Percentiles rank a stretch among this genome's conserved stretches.
Conservation (phyloP, 2,888 invertebrate genomes). For the Meandrusa payeni region DNA sequence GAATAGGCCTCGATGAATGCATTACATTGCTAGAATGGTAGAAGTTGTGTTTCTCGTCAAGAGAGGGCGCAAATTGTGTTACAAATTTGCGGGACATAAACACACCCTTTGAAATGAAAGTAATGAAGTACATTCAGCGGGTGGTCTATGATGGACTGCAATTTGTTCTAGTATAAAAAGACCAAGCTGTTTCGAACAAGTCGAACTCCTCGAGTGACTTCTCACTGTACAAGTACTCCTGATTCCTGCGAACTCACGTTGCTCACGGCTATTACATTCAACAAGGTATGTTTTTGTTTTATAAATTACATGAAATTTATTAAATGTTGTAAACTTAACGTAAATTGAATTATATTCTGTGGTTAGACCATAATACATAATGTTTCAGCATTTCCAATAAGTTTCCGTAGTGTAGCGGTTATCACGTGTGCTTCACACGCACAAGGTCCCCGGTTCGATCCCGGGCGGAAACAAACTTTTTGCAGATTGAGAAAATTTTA, state of each 20-base stretch:
- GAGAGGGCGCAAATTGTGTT: slow-evolving; percentile 63
- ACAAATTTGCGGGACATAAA: slow-evolving; percentile 60
- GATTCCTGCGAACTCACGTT: too few species aligned
- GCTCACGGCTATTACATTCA: too few species aligned
- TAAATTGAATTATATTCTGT: neutral
- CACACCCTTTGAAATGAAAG: slow-evolving; percentile 59
- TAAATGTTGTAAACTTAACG: neutral
- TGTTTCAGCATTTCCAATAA: too few species aligned
- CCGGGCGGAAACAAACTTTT: slow-evolving; percentile 82
- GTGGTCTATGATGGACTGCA: slow-evolving; percentile 59
- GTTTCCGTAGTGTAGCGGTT: slow-evolving; percentile 89
- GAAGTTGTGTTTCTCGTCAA: slow-evolving; percentile 43
- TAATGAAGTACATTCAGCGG: slow-evolving; percentile 75
- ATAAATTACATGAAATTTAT: too few species aligned
- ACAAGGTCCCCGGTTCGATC: slow-evolving; percentile 87
- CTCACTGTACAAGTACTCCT: too few species aligned
- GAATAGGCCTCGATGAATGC: slow-evolving; percentile 31
- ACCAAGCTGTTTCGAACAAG: slow-evolving; percentile 31
- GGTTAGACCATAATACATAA: too few species aligned
- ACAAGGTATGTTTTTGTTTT: slow-evolving; percentile 36
- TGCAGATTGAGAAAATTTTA: too few species aligned
- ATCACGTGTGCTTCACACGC: slow-evolving; percentile 91
- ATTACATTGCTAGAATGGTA: slow-evolving; percentile 21
- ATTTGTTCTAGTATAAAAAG: slow-evolving; percentile 67
- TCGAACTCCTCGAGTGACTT: slow-evolving; percentile 48